phyloP scores from a whole-genome alignment of 2,888 invertebrate species.

The Cheiracanthium punctorium region DNA sequence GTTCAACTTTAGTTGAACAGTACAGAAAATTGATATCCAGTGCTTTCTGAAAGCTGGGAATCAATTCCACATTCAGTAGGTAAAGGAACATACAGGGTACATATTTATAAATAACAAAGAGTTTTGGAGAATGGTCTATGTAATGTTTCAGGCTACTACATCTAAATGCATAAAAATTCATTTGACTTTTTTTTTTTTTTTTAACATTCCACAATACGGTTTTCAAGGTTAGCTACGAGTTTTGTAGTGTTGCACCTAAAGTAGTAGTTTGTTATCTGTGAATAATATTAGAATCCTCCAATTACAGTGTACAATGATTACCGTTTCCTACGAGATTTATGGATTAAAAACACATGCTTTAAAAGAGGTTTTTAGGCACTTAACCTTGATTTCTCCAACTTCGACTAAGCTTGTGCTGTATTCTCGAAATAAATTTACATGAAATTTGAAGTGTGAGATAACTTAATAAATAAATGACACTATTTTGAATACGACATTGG shows the following conservation, averaged over 20 bases:
- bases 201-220: background rate
- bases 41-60: background rate
- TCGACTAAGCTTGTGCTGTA: constrained; percentile 14
- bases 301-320: constrained; percentile 17
- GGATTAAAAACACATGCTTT: constrained; percentile 22
- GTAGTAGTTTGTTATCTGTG: background rate
- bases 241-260: background rate
- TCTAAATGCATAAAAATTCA: constrained; percentile 16
- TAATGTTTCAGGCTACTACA: constrained; percentile 21
- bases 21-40: too few relatives aligned
- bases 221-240: background rate
- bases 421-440: background rate
- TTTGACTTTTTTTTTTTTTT: background rate
- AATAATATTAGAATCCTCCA: background rate
- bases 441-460: background rate
- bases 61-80: constrained; percentile 7
- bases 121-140: constrained; percentile 43
- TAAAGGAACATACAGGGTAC: constrained; percentile 23
- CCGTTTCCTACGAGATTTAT: background rate
- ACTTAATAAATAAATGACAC: background rate
- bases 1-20: too few relatives aligned
- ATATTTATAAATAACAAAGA: constrained; percentile 45
- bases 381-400: constrained; percentile 21
- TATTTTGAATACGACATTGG: background rate
- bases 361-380: constrained; percentile 30